A percentile compares a stretch with the other conserved stretches of the same genome.
These are phyloP conservation scores for Hylaeus anthracinus DNA, from an alignment of 1,140 invertebrate species.

Conservation along the genomic window DNA sequence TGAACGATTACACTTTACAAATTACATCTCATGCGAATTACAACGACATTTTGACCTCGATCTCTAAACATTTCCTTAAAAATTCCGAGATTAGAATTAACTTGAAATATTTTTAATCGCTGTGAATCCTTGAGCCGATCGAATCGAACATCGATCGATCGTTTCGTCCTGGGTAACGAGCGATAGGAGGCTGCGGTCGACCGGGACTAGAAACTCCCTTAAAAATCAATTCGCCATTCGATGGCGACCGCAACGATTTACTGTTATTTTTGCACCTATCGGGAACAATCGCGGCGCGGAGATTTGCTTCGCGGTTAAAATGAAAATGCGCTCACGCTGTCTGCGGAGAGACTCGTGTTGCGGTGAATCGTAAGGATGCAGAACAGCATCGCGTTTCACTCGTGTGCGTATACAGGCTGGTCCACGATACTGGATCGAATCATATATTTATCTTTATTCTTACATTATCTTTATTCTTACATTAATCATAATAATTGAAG, in stretches of 20 bases:
- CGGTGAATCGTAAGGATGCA: neutral
- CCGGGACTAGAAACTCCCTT: neutral
- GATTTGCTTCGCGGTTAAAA: constrained; percentile 25
- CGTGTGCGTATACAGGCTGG: neutral
- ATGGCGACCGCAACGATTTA: constrained; percentile 16
- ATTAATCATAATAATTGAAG: too few relatives aligned
- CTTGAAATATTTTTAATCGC: neutral
- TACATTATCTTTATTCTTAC: too few relatives aligned
- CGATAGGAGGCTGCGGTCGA: neutral
- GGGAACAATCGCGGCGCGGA: constrained; percentile 19
- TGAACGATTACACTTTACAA: too few relatives aligned
- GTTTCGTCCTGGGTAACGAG: neutral
- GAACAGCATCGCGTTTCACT: constrained; percentile 21
- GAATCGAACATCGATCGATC: neutral
- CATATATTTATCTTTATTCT: too few relatives aligned
- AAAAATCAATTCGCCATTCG: constrained; percentile 25
- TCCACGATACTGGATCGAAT: too few relatives aligned
- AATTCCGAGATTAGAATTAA: too few relatives aligned
- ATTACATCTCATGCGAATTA: too few relatives aligned
- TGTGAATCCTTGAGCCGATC: neutral
- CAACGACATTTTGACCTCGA: too few relatives aligned
- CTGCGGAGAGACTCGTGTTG: neutral
- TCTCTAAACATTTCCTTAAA: too few relatives aligned
- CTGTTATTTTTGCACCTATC: constrained; percentile 24
- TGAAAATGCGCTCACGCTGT: constrained; percentile 12